Conservation (phyloP, 2,113 vertebrate genomes). For the Anseranas semipalmata region DNA sequence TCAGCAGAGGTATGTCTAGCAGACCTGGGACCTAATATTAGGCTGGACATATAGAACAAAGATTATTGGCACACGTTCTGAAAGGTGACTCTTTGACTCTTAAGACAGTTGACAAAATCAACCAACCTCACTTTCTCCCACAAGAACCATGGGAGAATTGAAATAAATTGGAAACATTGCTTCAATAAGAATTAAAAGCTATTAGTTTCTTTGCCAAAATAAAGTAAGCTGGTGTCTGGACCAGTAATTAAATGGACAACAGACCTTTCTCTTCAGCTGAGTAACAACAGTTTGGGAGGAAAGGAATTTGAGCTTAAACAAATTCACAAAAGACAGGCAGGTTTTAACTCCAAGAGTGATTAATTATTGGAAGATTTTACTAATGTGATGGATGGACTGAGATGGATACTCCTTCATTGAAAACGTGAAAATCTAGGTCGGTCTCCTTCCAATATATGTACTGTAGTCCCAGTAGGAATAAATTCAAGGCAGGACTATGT, state of each 20-base stretch:
- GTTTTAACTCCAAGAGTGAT: not conserved
- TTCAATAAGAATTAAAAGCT: not conserved
- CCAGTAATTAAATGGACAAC: not conserved
- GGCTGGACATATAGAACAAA: not conserved
- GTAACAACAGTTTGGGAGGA: not conserved
- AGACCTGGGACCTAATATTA: not conserved
- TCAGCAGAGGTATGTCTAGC: not conserved
- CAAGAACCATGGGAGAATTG: not conserved
- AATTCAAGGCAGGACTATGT: not conserved
- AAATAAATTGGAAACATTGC: not conserved
- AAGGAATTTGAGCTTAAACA: not conserved
- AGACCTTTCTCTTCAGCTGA: not conserved
- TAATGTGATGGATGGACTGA: not conserved
- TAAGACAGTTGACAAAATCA: not conserved
- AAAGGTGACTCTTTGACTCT: not conserved
- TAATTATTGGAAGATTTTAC: not conserved
- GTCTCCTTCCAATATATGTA: not conserved
- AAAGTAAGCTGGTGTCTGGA: not conserved
- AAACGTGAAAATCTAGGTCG: not conserved
- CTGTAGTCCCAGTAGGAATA: not conserved
- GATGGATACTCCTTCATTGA: not conserved
- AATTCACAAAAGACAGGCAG: not conserved
- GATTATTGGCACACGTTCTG: not conserved
- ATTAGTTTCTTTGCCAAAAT: not conserved
- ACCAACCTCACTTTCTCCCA: not conserved